Percentiles rank a stretch among this genome's conserved stretches.
Conservation (phyloP, 1,140 invertebrate genomes). For the Tetramorium simillimum region DNA sequence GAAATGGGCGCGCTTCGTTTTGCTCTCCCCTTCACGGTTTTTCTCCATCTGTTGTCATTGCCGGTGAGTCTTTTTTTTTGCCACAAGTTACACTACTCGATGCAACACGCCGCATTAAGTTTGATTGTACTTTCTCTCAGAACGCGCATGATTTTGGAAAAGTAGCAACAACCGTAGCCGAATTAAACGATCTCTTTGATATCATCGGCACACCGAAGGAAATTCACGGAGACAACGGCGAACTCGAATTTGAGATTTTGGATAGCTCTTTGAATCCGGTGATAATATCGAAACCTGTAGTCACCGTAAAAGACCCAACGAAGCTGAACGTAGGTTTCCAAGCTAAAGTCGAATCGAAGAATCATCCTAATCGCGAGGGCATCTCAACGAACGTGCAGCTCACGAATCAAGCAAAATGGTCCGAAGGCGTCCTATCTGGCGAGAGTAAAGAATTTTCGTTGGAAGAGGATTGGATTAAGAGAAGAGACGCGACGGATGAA, state of each 20-base stretch:
- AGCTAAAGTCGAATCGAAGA: background rate
- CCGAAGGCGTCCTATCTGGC: too few relatives aligned
- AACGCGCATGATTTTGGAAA: background rate
- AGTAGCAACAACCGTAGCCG: background rate
- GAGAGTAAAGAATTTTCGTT: background rate
- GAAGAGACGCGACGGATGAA: background rate
- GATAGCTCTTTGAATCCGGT: background rate
- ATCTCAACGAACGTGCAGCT: background rate
- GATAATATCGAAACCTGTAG: background rate
- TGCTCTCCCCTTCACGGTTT: slow-evolving; percentile 3
- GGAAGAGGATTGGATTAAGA: background rate
- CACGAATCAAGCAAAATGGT: background rate
- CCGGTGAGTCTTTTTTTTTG: slow-evolving; percentile 23
- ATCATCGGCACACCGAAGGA: background rate
- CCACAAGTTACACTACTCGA: background rate
- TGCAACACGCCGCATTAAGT: background rate
- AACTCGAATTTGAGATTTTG: background rate
- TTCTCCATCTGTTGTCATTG: background rate
- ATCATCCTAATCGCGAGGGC: background rate
- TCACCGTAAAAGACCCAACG: background rate
- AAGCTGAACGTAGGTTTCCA: slow-evolving; percentile 27
- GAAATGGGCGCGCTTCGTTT: slow-evolving; percentile 8
- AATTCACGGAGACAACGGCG: background rate
- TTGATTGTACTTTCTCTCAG: background rate
- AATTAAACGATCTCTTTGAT: background rate